Conservation (phyloP, 2,888 invertebrate species). For the Julus scanicus region DNA sequence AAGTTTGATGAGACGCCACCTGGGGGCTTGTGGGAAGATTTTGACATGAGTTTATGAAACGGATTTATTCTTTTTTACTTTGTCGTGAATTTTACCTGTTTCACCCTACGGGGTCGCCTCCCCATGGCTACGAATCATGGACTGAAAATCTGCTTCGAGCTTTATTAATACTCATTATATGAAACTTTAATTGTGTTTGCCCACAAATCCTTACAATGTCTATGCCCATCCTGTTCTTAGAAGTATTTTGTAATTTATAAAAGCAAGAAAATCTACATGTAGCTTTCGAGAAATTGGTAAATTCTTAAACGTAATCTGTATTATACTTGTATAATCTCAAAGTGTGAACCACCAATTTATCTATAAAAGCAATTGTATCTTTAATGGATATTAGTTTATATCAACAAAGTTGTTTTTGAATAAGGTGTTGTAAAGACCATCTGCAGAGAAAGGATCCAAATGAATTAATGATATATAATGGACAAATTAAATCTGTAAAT, state of each 20-base stretch:
- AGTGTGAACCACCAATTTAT: too few relatives aligned
- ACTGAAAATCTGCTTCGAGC: neutral
- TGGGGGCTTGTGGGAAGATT: neutral
- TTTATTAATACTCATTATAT: neutral
- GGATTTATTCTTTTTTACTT: neutral
- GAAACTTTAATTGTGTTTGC: neutral
- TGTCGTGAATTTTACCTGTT: neutral
- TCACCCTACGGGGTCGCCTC: neutral
- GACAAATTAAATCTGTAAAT: too few relatives aligned
- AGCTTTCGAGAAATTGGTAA: too few relatives aligned
- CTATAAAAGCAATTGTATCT: too few relatives aligned
- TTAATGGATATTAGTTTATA: too few relatives aligned
- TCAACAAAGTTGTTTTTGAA: too few relatives aligned
- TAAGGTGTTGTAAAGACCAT: too few relatives aligned
- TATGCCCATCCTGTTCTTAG: neutral
- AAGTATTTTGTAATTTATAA: neutral
- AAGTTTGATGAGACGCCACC: neutral
- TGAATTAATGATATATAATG: too few relatives aligned
- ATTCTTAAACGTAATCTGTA: too few relatives aligned
- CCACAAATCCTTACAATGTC: neutral
- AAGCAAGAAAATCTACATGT: neutral
- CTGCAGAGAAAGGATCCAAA: too few relatives aligned
- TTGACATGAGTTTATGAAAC: neutral
- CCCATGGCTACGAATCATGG: neutral
- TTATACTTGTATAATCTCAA: too few relatives aligned